phyloP scores from a whole-genome alignment of 1,140 invertebrate genomes.

The Diprion similis region DNA sequence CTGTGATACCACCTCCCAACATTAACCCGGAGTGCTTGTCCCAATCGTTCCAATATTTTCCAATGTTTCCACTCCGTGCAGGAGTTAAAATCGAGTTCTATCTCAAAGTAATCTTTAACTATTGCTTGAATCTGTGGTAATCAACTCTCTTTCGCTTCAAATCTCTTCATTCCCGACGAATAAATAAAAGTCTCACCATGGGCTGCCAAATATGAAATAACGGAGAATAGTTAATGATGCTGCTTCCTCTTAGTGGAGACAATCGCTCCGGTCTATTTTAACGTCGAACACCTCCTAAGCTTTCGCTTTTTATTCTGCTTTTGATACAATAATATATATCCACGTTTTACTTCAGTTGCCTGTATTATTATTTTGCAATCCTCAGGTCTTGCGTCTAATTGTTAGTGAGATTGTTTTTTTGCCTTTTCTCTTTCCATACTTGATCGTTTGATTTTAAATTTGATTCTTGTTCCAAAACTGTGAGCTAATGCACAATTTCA shows the following conservation, averaged over 20 bases:
- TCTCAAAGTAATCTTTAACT: not conserved
- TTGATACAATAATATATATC: not conserved
- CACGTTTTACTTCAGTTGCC: not conserved
- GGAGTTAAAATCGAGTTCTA: not conserved
- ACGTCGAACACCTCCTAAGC: conserved; percentile 6
- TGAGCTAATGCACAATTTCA: no score
- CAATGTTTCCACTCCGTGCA: conserved; percentile 4
- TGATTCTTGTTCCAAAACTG: not conserved
- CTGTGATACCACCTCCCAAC: not conserved
- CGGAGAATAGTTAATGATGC: not conserved
- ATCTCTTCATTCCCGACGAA: not conserved
- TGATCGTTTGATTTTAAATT: not conserved
- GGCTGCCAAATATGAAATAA: not conserved
- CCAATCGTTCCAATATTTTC: not conserved
- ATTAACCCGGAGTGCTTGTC: conserved; percentile 2
- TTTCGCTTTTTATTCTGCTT: conserved; percentile 3
- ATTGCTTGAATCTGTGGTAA: not conserved
- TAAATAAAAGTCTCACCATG: not conserved
- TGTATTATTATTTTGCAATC: not conserved
- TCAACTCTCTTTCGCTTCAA: not conserved
- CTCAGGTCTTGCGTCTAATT: not conserved
- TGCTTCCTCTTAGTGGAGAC: not conserved
- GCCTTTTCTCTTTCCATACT: not conserved
- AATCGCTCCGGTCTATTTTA: conserved; percentile 1
- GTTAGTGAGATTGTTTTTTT: not conserved